Base-by-base conservation (phyloP, 2,888 invertebrate genomes). In the Nemapogon koenigi region DNA sequence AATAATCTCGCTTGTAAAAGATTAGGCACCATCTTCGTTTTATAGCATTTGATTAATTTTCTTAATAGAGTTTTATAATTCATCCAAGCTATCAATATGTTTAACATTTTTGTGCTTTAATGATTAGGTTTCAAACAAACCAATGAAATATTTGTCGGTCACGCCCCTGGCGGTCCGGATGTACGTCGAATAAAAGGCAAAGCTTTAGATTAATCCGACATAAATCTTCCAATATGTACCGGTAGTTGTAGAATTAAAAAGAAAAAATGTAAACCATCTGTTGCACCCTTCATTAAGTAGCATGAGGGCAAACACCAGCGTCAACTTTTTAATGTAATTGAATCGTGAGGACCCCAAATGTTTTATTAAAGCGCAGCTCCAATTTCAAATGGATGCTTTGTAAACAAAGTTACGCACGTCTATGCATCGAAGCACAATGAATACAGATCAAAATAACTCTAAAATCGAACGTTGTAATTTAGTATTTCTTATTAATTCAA, bases 251-350 rank as follows among this genome's bases (percentile, higher is more conserved):
- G 55, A 56, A 59, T 61, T 60, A 59, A 69, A 72, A 73, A 72
- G 68, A 72, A 75, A 75, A 73, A 72, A 75, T 72, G 53, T 57
- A 57, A 53, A 70, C 70, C 76, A 76, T 75, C 76, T 78, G 76
- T 75, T 75, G 66, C 73, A 69, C 76, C 76, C 76, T 76, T 71
- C 73, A 71, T 72, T 72, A 69, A 66, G 52, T 60, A 51, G 52
- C 53, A 69, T 64, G 60, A 68, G 63, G 63, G 60, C 65, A 59
- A 69, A 62, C 61, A 59, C 57, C 58, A 57, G 52, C 61, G 62
- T 66, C 68, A 65, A 68, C 64, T 73, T 75, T 76, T 75, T 73
- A 75, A 75, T 72, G 65, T 75, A 71, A 75, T 73, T 75, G 72
- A 73, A 68, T 58, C 59, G 60, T 61, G 57, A 59, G 59, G 57